phyloP scores from a whole-genome alignment of 2,797 vertebrate species.

The Bucorvus abyssinicus region DNA sequence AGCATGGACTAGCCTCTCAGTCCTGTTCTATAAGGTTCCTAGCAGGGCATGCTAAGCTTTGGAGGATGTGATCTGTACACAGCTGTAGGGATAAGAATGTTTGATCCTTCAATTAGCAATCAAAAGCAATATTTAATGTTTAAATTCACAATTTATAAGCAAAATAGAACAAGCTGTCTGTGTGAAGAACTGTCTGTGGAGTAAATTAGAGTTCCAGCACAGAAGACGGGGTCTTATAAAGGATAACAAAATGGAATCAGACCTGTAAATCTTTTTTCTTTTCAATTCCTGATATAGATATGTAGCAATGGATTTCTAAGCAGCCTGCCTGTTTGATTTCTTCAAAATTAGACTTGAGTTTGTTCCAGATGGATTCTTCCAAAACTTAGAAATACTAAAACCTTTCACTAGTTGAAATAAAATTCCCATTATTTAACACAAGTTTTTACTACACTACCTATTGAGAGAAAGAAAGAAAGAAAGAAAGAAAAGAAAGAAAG shows the following conservation, averaged over 20 bases:
- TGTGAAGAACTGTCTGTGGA: not conserved
- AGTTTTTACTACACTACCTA: not conserved
- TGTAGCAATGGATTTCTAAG: not conserved
- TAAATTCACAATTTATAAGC: not conserved
- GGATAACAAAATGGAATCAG: not conserved
- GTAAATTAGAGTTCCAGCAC: not conserved
- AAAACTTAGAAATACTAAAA: not conserved
- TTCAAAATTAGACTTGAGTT: not conserved
- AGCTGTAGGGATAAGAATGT: not conserved
- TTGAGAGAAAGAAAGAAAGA: not conserved
- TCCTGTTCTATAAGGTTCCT: not conserved
- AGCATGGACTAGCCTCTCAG: not conserved
- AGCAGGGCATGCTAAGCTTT: not conserved
- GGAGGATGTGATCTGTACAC: not conserved
- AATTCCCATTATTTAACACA: not conserved
- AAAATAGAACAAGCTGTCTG: not conserved
- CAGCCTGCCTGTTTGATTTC: not conserved
- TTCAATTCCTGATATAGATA: not conserved
- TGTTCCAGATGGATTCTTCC: not conserved
- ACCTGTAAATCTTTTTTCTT: not conserved
- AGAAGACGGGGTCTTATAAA: not conserved
- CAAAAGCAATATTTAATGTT: conserved; percentile 32
- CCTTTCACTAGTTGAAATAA: not conserved
- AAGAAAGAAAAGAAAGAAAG: not conserved
- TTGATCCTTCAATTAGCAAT: not conserved